phyloP scores from a whole-genome alignment of 2,888 invertebrate genomes.

The Argyresthia goedartella region DNA sequence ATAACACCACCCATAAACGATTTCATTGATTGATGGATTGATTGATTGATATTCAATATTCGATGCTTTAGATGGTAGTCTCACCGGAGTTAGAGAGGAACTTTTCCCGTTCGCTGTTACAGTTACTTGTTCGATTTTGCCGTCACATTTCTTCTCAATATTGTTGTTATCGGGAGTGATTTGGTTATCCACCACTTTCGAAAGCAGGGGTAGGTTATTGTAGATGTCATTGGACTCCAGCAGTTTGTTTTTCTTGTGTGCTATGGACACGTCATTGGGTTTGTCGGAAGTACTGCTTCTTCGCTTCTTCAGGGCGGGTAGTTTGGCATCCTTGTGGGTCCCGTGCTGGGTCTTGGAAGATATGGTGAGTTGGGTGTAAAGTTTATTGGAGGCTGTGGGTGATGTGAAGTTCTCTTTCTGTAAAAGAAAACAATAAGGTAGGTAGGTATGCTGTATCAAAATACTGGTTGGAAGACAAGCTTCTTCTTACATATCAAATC shows the following conservation, averaged over 20 bases:
- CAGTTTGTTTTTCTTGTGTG: constrained; percentile 48
- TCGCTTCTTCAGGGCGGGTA: constrained; percentile 54
- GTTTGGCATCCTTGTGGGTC: constrained; percentile 47
- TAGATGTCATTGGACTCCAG: constrained; percentile 52
- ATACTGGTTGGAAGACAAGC: no score
- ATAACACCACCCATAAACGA: no score
- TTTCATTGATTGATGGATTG: no score
- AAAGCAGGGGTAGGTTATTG: constrained; percentile 33
- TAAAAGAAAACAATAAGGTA: constrained; percentile 16
- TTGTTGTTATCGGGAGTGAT: constrained; percentile 42
- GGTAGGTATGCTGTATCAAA: no score
- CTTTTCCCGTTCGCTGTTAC: constrained; percentile 52
- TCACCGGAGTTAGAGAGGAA: constrained; percentile 35
- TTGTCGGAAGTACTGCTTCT: constrained; percentile 62
- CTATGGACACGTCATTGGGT: constrained; percentile 45
- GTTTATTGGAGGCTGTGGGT: constrained; percentile 51
- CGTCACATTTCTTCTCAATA: constrained; percentile 45
- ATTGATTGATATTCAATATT: no score
- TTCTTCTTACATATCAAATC: no score
- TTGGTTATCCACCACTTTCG: constrained; percentile 34
- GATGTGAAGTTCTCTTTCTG: constrained; percentile 56
- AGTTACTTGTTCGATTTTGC: constrained; percentile 29
- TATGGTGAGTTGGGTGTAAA: constrained; percentile 60
- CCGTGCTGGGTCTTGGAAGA: constrained; percentile 45
- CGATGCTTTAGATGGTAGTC: no score